These are phyloP conservation scores for Neoscelio sp. DNA, from an alignment of 2,888 invertebrate genomes.

Conservation along the genomic window DNA sequence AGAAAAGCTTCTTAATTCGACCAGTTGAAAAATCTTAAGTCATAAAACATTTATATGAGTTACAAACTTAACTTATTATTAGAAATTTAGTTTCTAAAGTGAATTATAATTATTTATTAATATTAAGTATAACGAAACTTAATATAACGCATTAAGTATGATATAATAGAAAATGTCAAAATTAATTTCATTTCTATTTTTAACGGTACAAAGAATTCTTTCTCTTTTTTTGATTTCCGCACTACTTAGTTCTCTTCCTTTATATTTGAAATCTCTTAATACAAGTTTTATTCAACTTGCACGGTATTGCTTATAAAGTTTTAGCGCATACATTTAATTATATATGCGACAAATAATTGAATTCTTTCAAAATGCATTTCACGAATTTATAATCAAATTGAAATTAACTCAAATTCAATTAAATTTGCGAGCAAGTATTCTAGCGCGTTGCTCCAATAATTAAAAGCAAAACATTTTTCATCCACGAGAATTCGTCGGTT, in stretches of 20 bases:
- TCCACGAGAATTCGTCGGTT: not conserved
- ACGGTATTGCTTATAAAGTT: too few relatives aligned
- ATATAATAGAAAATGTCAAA: too few relatives aligned
- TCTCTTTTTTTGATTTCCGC: not conserved
- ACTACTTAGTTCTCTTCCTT: not conserved
- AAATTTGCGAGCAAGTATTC: too few relatives aligned
- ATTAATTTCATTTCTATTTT: too few relatives aligned
- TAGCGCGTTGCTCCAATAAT: not conserved
- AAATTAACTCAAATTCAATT: too few relatives aligned
- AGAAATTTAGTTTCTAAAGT: conserved; percentile 25
- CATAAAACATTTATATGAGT: conserved; percentile 16
- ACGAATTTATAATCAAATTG: too few relatives aligned
- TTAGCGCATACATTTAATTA: conserved; percentile 1
- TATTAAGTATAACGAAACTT: too few relatives aligned
- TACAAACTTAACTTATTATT: conserved; percentile 1
- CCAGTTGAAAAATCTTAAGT: conserved; percentile 19
- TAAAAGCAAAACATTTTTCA: conserved; percentile 18
- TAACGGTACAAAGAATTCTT: too few relatives aligned
- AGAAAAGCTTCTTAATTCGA: conserved; percentile 35
- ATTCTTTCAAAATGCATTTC: too few relatives aligned
- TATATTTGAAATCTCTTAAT: not conserved
- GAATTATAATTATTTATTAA: conserved; percentile 8
- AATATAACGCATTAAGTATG: too few relatives aligned
- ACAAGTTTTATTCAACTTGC: not conserved
- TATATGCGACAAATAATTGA: too few relatives aligned